A percentile compares a stretch with the other conserved stretches of the same genome.
These are phyloP conservation scores for Notiomystis cincta DNA, from an alignment of 2,113 vertebrate species.

Conservation along the genomic window DNA sequence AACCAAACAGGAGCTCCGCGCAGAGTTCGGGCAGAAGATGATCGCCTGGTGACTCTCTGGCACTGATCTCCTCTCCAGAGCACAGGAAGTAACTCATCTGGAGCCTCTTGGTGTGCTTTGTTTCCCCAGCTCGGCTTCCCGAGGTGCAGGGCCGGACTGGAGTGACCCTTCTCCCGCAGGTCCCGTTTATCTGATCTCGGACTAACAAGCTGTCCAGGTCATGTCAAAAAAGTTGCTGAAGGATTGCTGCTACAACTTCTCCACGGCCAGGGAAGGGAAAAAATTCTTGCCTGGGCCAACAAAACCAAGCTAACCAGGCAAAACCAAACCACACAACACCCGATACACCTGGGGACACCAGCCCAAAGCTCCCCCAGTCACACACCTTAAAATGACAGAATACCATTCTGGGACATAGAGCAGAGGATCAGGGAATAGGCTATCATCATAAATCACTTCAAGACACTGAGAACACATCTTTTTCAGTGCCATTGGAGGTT, in stretches of 20 bases:
- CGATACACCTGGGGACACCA: too few species aligned
- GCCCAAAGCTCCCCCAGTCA: accelerated
- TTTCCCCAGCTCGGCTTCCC: not conserved
- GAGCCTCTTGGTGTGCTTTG: not conserved
- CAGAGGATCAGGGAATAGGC: not conserved
- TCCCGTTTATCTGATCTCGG: accelerated
- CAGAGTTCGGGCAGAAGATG: not conserved
- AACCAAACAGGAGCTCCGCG: not conserved
- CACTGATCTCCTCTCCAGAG: not conserved
- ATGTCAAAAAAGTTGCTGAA: not conserved
- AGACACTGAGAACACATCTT: not conserved
- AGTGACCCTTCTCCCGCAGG: not conserved
- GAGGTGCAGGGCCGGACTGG: accelerated
- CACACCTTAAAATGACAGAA: too few species aligned
- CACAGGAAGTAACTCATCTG: not conserved
- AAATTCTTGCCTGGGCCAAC: not conserved
- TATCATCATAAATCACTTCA: not conserved
- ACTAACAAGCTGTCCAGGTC: too few species aligned
- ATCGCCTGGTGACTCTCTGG: not conserved
- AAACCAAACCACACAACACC: accelerated
- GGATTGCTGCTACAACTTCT: not conserved
- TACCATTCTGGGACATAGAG: not conserved
- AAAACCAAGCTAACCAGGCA: not conserved
- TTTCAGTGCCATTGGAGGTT: accelerated
- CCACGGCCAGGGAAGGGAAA: not conserved